Evolutionary conservation across 2,888 invertebrate species (phyloP), one percentile per base, ranked within the genome.

Genomic region (Erebia aethiops): DNA sequence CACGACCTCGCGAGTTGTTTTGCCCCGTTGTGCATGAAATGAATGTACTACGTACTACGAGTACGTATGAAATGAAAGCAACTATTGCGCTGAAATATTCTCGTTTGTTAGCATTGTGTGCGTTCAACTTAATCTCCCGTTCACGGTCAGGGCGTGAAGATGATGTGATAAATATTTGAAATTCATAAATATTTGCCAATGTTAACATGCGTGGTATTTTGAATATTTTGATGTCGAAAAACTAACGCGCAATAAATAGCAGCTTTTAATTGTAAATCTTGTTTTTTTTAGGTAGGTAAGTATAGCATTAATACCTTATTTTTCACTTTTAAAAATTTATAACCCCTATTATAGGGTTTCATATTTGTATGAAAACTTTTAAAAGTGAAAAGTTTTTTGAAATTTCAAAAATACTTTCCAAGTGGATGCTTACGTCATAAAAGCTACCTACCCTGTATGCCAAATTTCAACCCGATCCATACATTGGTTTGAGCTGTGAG

Each of bases 1-100:
- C 73, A 74, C 67, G 73, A 74, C 58, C 67, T 74, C 73, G 71
- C 73, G 73, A 73, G 63, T 64, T 67, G 69, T 71, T 69, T 69
- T 69, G 10, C 49, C 56, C 52, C 63, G 18, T 73, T 67, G 57
- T 66, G 5, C 46, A 35, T 43, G 16, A 16, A 66, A 67, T 21
- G 21, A 21, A 46, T 14, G 49, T 49, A 61, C 16, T 41, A 11
- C 52, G 18, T 35, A 54, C 10, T 21, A 21, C 13, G 26, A 54
- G 3, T 21, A 21, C 13, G 26, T 60, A 60, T 16, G 51, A 43
- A 46, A 69, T 57, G 56, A 65, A 66, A 71, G 60, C 13, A 18
- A 13, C 14, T 60, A 56, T 73, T 69, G 51, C 60, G 63, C 41
- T 67, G 41, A 64, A 66, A 46, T 70, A 43, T 51, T 52, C 57